Evolutionary conservation across 2,797 vertebrate species (phyloP).

Genomic region (Taeniopygia guttata): DNA sequence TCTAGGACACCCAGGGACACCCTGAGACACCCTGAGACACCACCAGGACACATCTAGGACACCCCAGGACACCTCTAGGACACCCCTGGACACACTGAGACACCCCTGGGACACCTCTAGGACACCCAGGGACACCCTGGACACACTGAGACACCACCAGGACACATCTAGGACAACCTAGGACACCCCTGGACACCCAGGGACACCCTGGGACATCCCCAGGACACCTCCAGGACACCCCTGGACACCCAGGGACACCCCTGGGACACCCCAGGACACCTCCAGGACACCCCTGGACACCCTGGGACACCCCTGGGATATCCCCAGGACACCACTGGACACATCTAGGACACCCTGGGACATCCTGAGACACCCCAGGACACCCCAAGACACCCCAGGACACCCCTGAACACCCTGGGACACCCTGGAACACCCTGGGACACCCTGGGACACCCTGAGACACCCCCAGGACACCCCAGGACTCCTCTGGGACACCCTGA

Average conservation of each 20-base stretch:
- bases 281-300: background rate
- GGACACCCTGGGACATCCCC: background rate
- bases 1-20: background rate
- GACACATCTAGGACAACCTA: background rate
- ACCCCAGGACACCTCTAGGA: too few relatives aligned
- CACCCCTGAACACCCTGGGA: background rate
- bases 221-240: accelerated
- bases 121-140: background rate
- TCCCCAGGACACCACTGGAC: background rate
- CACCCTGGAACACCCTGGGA: background rate
- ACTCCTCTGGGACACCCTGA: too few relatives aligned
- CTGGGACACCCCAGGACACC: background rate
- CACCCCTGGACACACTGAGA: background rate
- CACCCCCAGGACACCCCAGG: too few relatives aligned
- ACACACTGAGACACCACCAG: too few relatives aligned
- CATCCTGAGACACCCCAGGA: background rate
- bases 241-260: background rate
- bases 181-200: background rate
- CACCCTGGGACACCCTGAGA: background rate
- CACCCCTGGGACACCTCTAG: background rate
- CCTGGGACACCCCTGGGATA: background rate
- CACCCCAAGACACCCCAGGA: too few relatives aligned
- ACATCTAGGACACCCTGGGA: background rate
- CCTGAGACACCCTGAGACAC: background rate
- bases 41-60: background rate